Evolutionary conservation across 2,888 invertebrate genomes (phyloP).

Genomic region (Encarsia formosa): DNA sequence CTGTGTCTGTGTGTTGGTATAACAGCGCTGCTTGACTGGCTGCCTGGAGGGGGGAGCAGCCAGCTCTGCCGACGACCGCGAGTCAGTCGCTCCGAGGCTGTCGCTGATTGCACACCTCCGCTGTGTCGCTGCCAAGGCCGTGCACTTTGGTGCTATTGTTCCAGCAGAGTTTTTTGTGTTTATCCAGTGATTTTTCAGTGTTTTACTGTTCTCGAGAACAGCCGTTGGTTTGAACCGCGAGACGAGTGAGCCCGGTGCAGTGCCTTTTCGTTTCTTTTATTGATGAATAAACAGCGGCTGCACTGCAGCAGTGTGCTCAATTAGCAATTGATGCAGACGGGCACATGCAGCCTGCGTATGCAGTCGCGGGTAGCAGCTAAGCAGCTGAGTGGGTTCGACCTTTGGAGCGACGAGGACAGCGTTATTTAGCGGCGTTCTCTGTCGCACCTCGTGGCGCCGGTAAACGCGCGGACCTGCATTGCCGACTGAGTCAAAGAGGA

Average conservation of each 20-base stretch:
- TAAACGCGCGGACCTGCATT: constrained; percentile 22
- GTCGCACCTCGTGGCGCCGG: constrained; percentile 28
- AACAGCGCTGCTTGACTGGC: constrained; percentile 1
- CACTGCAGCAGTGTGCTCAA: no score
- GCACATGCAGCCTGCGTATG: no score
- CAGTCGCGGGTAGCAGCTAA: no score
- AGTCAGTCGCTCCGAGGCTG: constrained; percentile 47
- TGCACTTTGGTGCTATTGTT: no score
- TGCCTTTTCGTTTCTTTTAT: background rate
- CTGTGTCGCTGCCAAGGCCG: no score
- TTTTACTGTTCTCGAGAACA: no score
- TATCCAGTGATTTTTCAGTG: no score
- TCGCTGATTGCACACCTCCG: constrained; percentile 24
- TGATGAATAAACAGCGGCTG: background rate
- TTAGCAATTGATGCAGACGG: no score
- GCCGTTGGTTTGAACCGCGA: no score
- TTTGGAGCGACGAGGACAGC: constrained; percentile 29
- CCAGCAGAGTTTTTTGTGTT: no score
- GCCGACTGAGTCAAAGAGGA: constrained; percentile 27
- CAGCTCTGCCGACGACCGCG: constrained; percentile 33
- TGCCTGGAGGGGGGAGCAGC: constrained; percentile 32
- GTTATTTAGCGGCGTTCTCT: constrained; percentile 27
- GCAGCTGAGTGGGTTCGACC: no score
- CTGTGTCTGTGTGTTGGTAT: background rate
- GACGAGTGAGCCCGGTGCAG: no score